These are phyloP conservation scores for Oryzias javanicus DNA, from an alignment of 2,113 vertebrate genomes.

Conservation along the genomic window DNA sequence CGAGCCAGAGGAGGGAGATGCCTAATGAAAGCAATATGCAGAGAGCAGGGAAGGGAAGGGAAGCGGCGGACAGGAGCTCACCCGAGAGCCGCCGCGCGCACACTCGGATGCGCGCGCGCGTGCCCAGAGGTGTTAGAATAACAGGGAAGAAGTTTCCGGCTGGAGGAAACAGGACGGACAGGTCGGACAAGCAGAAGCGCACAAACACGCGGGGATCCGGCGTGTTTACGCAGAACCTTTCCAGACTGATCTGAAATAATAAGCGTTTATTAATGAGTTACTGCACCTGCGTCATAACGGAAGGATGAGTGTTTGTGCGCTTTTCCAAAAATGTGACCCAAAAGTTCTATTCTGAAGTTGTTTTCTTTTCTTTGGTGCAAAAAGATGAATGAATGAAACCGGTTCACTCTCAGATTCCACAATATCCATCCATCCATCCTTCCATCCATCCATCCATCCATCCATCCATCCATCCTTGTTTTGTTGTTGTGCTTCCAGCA, in stretches of 20 bases:
- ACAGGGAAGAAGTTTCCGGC: slow-evolving; percentile 50
- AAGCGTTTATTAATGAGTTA: too few species aligned
- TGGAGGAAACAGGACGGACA: slow-evolving; percentile 68
- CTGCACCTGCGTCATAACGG: too few species aligned
- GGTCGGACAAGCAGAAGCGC: slow-evolving; percentile 45
- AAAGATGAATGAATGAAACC: background rate
- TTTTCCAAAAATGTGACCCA: too few species aligned
- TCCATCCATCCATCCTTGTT: background rate
- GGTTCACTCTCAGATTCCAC: background rate
- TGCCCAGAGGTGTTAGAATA: slow-evolving; percentile 33
- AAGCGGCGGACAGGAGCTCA: slow-evolving; percentile 78
- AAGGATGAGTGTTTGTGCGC: too few species aligned
- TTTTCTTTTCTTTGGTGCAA: background rate
- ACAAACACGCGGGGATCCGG: background rate
- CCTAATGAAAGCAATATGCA: slow-evolving; percentile 78
- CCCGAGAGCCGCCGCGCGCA: slow-evolving; percentile 15
- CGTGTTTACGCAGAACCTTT: too few species aligned
- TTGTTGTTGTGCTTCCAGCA: background rate
- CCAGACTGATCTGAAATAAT: too few species aligned
- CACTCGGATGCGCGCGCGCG: background rate
- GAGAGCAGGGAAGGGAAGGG: slow-evolving; percentile 74
- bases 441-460: slow-evolving; percentile 5
- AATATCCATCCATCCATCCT: slow-evolving; percentile 4
- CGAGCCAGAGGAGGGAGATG: slow-evolving; percentile 64
- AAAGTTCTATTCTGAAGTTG: background rate